Base-by-base conservation (phyloP, 2,888 invertebrate genomes). In the Scrobipalpa atriplicella region DNA sequence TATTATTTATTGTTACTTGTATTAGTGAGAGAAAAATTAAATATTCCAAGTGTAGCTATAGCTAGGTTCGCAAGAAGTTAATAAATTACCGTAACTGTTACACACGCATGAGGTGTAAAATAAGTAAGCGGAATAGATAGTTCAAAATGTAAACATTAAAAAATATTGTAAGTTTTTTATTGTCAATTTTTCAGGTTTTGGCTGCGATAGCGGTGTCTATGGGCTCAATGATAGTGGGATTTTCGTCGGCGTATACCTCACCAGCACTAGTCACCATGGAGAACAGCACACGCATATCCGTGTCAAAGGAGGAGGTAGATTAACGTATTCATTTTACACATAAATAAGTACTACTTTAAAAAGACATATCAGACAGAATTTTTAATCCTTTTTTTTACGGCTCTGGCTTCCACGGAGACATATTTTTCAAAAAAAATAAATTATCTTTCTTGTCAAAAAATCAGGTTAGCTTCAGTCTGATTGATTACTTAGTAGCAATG, bases 191-290 rank as follows among this genome's bases (percentile, higher is more conserved):
- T 1, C 92, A 98, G 97, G 94, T 98, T 52, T 82, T 98, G 69
- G 97, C 98, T 39, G 96, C 98, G 0, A 91, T 98, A 10, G 96
- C 97, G 47, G 97, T 98, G 7, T 97, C 98, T 0, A 85, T 98
- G 84, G 97, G 97, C 10, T 98, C 98, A 8, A 94, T 98, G 94
- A 95, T 97, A 21, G 96, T 98, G 69, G 98, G 98, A 8, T 97
- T 96, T 82, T 94, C 96, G 36, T 96, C 96, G 29, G 97, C 96
- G n/a, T 98, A 97, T 81, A 97, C 98, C 0, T 97, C 98, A 2
- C 97, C 98, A 51, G 98, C 97, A n/a, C 89, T 96, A 36, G 94
- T 94, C 8, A 96, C 96, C 0, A 95, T 98, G 95, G 78, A 80
- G 70, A 92, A 94, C 67, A 94, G 94, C 70, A 94, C 94, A 21